These are phyloP conservation scores for Hirtodrosophila confusa DNA, from an alignment of 2,888 invertebrate genomes.

Conservation along the genomic window DNA sequence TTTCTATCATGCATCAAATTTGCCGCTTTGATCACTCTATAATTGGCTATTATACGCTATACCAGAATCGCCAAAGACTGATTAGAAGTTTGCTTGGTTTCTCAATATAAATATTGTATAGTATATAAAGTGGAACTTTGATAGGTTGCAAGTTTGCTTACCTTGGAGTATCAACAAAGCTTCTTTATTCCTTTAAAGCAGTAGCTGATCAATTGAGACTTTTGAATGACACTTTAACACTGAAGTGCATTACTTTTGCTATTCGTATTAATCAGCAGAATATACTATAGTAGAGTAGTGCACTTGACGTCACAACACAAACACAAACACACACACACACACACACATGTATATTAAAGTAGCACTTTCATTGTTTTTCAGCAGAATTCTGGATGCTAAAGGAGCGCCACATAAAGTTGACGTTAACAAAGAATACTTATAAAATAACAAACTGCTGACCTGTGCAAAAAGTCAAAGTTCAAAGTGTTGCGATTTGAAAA, in stretches of 20 bases:
- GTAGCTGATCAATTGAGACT: conserved; percentile 9
- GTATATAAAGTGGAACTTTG: neutral
- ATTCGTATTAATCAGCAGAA: conserved; percentile 33
- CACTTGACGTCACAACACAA: conserved; percentile 51
- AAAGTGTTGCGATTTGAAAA: conserved; percentile 15
- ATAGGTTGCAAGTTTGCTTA: neutral
- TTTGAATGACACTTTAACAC: conserved; percentile 2
- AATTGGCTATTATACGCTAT: conserved; percentile 49
- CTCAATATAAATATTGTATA: neutral
- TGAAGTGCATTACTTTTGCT: conserved; percentile 25
- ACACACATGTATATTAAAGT: neutral
- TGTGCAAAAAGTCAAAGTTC: conserved; percentile 14
- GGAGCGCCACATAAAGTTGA: conserved; percentile 27
- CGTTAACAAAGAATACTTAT: neutral
- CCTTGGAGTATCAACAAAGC: neutral
- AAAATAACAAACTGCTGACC: conserved; percentile 5
- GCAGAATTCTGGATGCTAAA: conserved; percentile 22
- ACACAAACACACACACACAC: conserved; percentile 13
- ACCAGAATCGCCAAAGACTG: conserved; percentile 26
- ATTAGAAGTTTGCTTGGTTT: conserved; percentile 9
- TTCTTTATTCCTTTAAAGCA: conserved; percentile 21
- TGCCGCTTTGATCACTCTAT: conserved; percentile 36
- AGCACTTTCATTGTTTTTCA: conserved; percentile 49
- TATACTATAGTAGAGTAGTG: conserved; percentile 44
- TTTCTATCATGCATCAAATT: conserved; percentile 18